Evolutionary conservation across 2,113 vertebrate species (phyloP), one percentile per base, ranked within the genome.

Genomic region (Orthochromis malagaraziensis): DNA sequence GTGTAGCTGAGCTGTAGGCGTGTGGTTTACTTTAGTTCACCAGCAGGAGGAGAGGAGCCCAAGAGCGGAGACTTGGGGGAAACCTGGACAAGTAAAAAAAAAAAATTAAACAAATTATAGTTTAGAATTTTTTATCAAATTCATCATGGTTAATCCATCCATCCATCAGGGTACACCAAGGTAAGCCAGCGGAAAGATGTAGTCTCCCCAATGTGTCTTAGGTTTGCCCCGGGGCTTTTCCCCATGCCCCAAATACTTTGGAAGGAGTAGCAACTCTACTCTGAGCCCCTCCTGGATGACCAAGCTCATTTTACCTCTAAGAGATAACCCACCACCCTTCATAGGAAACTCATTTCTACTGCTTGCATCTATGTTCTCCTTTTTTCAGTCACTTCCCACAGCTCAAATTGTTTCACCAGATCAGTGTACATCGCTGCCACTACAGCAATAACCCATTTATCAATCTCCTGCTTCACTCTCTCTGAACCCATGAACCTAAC

Each of bases 61-160:
- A 97, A 73, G 33, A 96, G 95, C 24, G 96, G 93, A 79, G 96
- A 96, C 93, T 96, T 97, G 2, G 96, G 96, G 40, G 95, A 95
- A 55, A 97, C 96, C 97, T 97, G 42, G 38, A 85, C 5, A 70
- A 29, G 55, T 29, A 9, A 45, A 82, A 31, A 11, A 16, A 13
- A 75, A 29, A 6, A 13, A 2, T 1, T 2, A 0, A 21, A 4
- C 3, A 31, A 60, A 75, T 29, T 49, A 49, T 8, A n/a, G 9
- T 49, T 77, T 31, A 49, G 81, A 84, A 33, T 3, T 8, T 75
- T 70, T 14, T 12, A 42, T 17, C 11, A 86, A 6, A 53, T 40
- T 81, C 7, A 45, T 31, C 7, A 51, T 51, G 73, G 26, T 51
- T 77, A 51, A 14, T 21, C 9, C 6, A 21, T 53, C 24, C 9